These are phyloP conservation scores for Xanthostigma xanthostigma DNA, from an alignment of 2,888 invertebrate species.

Conservation along the genomic window DNA sequence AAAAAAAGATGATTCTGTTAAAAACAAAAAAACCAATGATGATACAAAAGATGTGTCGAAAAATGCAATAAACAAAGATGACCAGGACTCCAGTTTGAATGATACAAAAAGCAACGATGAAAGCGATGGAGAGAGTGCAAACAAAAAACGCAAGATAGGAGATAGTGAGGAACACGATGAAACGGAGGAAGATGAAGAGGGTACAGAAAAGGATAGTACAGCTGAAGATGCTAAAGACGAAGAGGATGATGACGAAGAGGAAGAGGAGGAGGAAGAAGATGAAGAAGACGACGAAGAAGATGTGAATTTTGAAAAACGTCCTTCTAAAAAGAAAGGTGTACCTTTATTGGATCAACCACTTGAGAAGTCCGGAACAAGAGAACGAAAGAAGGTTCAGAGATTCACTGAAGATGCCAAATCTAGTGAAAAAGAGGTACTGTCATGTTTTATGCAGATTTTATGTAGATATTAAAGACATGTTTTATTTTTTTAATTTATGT, in stretches of 20 bases:
- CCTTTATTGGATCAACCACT: conserved; percentile 25
- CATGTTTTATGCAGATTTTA: background rate
- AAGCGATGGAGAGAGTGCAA: too few relatives aligned
- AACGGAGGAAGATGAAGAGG: conserved; percentile 3
- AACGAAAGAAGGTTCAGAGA: conserved; percentile 25
- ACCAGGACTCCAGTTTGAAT: too few relatives aligned
- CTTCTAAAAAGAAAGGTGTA: conserved; percentile 18
- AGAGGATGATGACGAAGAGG: conserved; percentile 14
- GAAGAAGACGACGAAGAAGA: conserved; percentile 17
- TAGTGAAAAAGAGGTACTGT: conserved; percentile 6
- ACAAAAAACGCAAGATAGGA: too few relatives aligned
- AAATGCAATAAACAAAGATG: too few relatives aligned
- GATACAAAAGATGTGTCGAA: too few relatives aligned
- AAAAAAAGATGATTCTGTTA: too few relatives aligned
- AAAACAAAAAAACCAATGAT: too few relatives aligned
- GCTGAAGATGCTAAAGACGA: conserved; percentile 9
- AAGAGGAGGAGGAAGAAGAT: conserved; percentile 14
- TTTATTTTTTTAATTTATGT: background rate
- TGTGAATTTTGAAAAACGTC: conserved; percentile 15
- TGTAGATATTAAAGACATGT: background rate
- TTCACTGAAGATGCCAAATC: conserved; percentile 21
- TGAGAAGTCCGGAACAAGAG: conserved; percentile 24
- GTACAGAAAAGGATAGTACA: conserved; percentile 12
- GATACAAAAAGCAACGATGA: too few relatives aligned
- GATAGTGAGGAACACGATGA: too few relatives aligned